A percentile compares a stretch with the other conserved stretches of the same genome.
These are phyloP conservation scores for Hippocampus abdominalis DNA, from an alignment of 2,113 vertebrate genomes.

Conservation along the genomic window DNA sequence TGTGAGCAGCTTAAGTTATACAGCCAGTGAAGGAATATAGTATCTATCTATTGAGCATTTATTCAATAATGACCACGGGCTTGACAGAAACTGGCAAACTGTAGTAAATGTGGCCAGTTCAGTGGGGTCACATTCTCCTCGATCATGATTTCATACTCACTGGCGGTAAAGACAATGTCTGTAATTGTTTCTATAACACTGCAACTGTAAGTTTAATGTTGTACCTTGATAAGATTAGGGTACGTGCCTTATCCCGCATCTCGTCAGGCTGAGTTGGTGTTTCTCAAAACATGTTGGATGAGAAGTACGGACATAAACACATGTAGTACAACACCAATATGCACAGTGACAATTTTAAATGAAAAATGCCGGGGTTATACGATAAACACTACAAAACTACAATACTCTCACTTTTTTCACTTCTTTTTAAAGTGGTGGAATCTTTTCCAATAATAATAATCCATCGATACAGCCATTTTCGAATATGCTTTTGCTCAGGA, in stretches of 20 bases:
- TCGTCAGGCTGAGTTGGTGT: conserved; percentile 39
- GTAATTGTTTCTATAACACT: conserved; percentile 63
- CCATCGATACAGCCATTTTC: no score
- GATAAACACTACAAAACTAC: not conserved
- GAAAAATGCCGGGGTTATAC: not conserved
- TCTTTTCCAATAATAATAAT: no score
- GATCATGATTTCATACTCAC: conserved; percentile 59
- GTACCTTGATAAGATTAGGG: conserved; percentile 58
- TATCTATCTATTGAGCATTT: not conserved
- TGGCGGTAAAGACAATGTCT: conserved; percentile 54
- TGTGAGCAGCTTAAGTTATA: conserved; percentile 24
- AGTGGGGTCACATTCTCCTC: conserved; percentile 38
- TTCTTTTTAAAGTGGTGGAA: not conserved
- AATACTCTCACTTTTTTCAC: not conserved
- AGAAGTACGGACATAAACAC: conserved; percentile 16
- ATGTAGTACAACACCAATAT: conserved; percentile 6
- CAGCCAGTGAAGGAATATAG: conserved; percentile 3
- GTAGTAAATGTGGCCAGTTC: conserved; percentile 7
- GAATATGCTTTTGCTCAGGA: no score
- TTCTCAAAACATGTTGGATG: conserved; percentile 50
- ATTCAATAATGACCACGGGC: not conserved
- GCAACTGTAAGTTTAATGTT: conserved; percentile 53
- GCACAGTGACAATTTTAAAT: not conserved
- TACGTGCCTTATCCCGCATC: conserved; percentile 68
- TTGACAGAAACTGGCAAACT: not conserved